Evolutionary conservation across 2,888 invertebrate genomes (phyloP).

Genomic region (Drosophila prolongata): DNA sequence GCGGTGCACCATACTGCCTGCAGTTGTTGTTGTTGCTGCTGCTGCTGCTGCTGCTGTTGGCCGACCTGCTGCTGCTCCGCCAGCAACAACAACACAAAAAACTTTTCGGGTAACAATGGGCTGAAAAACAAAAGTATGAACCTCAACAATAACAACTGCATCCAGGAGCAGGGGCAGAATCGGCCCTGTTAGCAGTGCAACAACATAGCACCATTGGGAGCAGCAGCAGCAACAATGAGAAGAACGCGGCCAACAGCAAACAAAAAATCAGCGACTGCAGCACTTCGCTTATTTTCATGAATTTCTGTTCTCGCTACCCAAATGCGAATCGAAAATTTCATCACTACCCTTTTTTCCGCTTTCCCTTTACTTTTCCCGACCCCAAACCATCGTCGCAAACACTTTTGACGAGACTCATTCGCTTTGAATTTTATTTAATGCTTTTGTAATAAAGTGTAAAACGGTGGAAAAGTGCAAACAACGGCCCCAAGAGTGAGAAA

Average conservation of each 20-base stretch:
- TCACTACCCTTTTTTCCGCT: not conserved
- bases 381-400: constrained; percentile 28
- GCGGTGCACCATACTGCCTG: constrained; percentile 38
- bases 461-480: constrained; percentile 80
- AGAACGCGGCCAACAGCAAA: constrained; percentile 26
- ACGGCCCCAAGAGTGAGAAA: constrained; percentile 46
- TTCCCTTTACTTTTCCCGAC: not conserved
- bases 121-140: constrained; percentile 68
- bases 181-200: constrained; percentile 56
- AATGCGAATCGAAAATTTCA: constrained; percentile 68
- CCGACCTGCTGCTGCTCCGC: constrained; percentile 9
- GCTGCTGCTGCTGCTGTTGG: constrained; percentile 25
- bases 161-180: constrained; percentile 24
- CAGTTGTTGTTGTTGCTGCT: constrained; percentile 14
- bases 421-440: constrained; percentile 81
- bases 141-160: constrained; percentile 63
- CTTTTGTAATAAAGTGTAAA: constrained; percentile 80
- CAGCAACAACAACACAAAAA: constrained; percentile 35
- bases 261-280: constrained; percentile 19
- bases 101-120: constrained; percentile 64
- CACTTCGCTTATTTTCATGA: constrained; percentile 56
- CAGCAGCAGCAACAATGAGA: constrained; percentile 37
- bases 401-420: constrained; percentile 63
- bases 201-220: constrained; percentile 29
- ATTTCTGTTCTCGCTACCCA: constrained; percentile 8